Evolutionary conservation across 2,797 vertebrate species (phyloP), one percentile per base, ranked within the genome.

Genomic region (Sylvilagus floridanus): DNA sequence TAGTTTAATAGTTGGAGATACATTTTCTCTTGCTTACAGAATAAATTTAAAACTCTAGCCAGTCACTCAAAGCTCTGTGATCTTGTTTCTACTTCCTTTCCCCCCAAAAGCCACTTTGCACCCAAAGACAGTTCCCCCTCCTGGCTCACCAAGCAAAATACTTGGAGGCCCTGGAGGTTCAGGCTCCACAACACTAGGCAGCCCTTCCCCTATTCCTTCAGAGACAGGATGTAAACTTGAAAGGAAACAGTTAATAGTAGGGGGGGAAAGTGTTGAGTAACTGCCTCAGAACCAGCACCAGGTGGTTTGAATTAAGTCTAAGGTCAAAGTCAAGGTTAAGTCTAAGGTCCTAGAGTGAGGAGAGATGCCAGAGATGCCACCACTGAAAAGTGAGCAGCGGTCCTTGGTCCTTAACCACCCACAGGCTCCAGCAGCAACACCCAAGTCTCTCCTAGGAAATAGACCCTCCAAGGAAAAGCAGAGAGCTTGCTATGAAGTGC

Each of bases 291-390:
- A 47, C 26, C 32, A 65, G 69, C 60, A 86, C 78, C 93, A 92
- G 93, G 62, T 50, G n/a, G 62, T 82, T 87, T 7, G 1, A 83
- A 97, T 97, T 96, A 47, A 47, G 42, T 47, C 42, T 47, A 47
- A 47, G 42, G 42, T 47, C 42, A 47, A 47, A 8, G 42, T 47
- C 42, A 47, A 1, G 42, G 42, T 84, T 47, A 68, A 78, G 66
- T 71, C 42, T 66, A 37, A 90, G 21, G 88, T 88, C 73, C 62
- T 62, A 75, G 82, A 78, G 14, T 66, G 65, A 84, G 26, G 52
- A 22, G 35, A 73, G 5, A 60, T 35, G 71, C 32, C 26, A 47
- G 63, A 35, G 5, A 60, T 35, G 65, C 30, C 26, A 47, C 50
- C 62, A 35, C 50, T 35, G 37, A 69, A 73, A 82, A 78, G 28